Evolutionary conservation across 2,888 invertebrate species (phyloP), one percentile per base, ranked within the genome.

Genomic region (Tetranychus piercei): DNA sequence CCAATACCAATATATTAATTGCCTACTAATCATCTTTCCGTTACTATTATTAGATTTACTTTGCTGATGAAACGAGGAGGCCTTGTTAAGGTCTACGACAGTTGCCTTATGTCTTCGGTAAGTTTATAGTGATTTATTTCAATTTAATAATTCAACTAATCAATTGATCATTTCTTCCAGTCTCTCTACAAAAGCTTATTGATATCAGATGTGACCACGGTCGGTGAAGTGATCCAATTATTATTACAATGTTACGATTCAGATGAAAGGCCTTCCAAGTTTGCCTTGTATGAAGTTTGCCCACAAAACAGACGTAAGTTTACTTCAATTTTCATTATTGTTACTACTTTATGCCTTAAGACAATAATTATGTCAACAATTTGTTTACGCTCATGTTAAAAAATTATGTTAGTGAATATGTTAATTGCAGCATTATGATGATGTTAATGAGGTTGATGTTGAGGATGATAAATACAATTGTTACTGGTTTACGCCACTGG

Each of bases 161-260:
- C 4, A 6, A 15, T 45, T 55, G 15, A 55, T 55, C 3, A 3
- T 55, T 1, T 15, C 7, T 55, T 55, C 3, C 9, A 55, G 81
- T 93, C 92, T 0, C 90, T 92, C 84, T 94, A 94, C 86, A 94
- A 94, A 84, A 91, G 91, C 79, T 85, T 94, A 79, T 86, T 94
- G 78, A 89, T 93, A 80, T 92, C 92, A 78, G 92, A 92, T 80
- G 87, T 89, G 80, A 94, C 94, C 73, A 91, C 91, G 23, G 44
- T 71, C 5, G n/a, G 20, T 8, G 44, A 71, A 83, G 85, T 94
- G 77, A 87, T 94, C 77, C 88, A 89, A 77, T 87, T 94, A 78
- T 83, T 94, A 76, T 85, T 94, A 76, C 90, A 89, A 70, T 92
- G 92, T 83, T 92, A 91, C 82, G 90, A 88, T 82, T 90, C 90